These are phyloP conservation scores for Epinephelus malabaricus DNA, from an alignment of 2,797 vertebrate species.

Conservation along the genomic window DNA sequence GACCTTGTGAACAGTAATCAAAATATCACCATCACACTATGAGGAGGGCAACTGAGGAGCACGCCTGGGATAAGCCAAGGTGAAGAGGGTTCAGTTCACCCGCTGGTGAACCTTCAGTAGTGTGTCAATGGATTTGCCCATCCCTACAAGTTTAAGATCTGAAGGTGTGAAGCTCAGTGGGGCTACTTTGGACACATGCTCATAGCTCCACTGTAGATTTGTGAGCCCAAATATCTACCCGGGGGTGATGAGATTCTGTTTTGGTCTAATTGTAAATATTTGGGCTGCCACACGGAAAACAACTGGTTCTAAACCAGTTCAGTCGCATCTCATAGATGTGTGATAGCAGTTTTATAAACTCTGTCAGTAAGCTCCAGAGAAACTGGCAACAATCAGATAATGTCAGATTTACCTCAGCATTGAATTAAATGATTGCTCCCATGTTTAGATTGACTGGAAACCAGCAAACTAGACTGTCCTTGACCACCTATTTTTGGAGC, in stretches of 20 bases:
- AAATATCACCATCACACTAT: slow-evolving; percentile 47
- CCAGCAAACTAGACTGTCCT: slow-evolving; percentile 84
- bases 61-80: slow-evolving; percentile 36
- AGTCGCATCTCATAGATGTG: slow-evolving; percentile 86
- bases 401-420: slow-evolving; percentile 83
- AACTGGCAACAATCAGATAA: slow-evolving; percentile 85
- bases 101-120: slow-evolving; percentile 28
- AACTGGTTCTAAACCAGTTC: slow-evolving; percentile 80
- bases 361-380: slow-evolving; percentile 78
- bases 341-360: slow-evolving; percentile 85
- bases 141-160: slow-evolving; percentile 38
- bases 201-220: slow-evolving; percentile 65
- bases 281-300: slow-evolving; percentile 80
- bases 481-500: slow-evolving; percentile 84
- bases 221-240: slow-evolving; percentile 66
- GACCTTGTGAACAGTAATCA: slow-evolving; percentile 62
- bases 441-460: slow-evolving; percentile 84
- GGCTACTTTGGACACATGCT: slow-evolving; percentile 58
- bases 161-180: slow-evolving; percentile 48
- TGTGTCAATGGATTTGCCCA: slow-evolving; percentile 33
- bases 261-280: slow-evolving; percentile 81
- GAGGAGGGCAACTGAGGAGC: slow-evolving; percentile 50
- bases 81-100: slow-evolving; percentile 30
- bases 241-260: slow-evolving; percentile 67
- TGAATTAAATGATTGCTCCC: slow-evolving; percentile 79